These are phyloP conservation scores for Podarcis raffonei DNA, from an alignment of 2,113 vertebrate species.

Conservation along the genomic window DNA sequence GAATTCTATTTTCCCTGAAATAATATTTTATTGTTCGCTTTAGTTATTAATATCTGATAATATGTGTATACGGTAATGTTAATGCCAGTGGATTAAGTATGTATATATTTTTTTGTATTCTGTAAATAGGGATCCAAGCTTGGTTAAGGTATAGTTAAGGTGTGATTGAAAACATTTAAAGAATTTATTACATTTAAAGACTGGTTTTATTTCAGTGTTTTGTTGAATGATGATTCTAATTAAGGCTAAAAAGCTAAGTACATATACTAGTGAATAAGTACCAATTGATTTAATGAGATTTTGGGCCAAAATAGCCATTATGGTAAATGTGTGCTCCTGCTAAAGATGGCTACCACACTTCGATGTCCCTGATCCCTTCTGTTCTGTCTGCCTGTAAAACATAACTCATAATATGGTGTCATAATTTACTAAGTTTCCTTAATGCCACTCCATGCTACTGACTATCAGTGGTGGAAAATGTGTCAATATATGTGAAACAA, in stretches of 20 bases:
- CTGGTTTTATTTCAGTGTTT: not conserved
- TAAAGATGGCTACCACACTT: not conserved
- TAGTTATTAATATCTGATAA: not conserved
- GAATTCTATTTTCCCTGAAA: not conserved
- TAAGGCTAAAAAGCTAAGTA: not conserved
- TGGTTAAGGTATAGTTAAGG: not conserved
- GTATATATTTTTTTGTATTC: not conserved
- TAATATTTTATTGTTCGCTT: not conserved
- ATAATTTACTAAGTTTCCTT: not conserved
- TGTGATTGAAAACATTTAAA: not conserved
- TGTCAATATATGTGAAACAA: not conserved
- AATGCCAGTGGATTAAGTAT: not conserved
- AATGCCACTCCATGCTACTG: not conserved
- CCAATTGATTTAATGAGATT: not conserved
- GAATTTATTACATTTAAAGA: not conserved
- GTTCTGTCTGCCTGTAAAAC: not conserved
- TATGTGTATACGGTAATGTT: not conserved
- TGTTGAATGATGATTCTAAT: not conserved
- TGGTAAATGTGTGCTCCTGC: not conserved
- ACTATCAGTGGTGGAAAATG: not conserved
- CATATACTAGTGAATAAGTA: not conserved
- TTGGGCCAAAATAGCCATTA: not conserved
- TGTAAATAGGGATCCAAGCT: not conserved
- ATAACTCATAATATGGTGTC: not conserved
- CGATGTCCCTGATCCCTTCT: not conserved